phyloP scores from a whole-genome alignment of 2,888 invertebrate species.

The Hypolimnas misippus region DNA sequence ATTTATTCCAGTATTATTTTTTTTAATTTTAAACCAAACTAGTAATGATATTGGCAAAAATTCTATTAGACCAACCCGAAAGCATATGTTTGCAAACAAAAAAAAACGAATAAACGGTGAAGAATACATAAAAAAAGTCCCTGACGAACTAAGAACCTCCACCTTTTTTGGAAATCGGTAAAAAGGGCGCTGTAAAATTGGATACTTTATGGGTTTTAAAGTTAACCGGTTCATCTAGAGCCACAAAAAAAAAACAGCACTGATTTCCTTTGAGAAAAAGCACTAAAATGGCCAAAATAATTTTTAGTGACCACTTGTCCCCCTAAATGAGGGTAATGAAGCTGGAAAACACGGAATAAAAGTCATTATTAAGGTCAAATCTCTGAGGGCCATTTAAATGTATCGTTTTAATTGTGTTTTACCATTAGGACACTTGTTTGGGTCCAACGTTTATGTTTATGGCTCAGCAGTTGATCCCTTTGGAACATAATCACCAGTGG shows the following conservation, averaged over 20 bases:
- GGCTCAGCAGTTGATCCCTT: neutral
- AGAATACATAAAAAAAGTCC: no score
- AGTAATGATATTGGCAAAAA: no score
- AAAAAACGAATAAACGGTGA: no score
- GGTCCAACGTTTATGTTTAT: slow-evolving; percentile 18
- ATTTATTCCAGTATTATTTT: no score
- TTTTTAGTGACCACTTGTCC: slow-evolving; percentile 20
- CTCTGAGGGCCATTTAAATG: slow-evolving; percentile 27
- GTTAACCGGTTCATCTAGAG: no score
- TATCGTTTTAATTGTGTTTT: slow-evolving; percentile 21
- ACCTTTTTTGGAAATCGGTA: no score
- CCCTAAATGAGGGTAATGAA: slow-evolving; percentile 21
- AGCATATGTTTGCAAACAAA: no score
- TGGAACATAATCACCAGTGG: neutral
- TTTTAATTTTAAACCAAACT: no score
- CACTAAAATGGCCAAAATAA: slow-evolving; percentile 15
- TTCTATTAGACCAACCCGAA: no score
- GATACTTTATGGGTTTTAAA: no score
- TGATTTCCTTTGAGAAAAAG: slow-evolving; percentile 21
- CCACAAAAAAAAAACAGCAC: neutral
- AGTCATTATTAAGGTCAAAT: slow-evolving; percentile 12
- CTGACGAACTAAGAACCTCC: no score
- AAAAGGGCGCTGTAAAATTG: no score
- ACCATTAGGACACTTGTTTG: slow-evolving; percentile 14
- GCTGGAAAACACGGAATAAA: slow-evolving; percentile 14